A percentile compares a stretch with the other conserved stretches of the same genome.
Conservation (phyloP, 2,888 invertebrate genomes). For the Oscheius sp. region DNA sequence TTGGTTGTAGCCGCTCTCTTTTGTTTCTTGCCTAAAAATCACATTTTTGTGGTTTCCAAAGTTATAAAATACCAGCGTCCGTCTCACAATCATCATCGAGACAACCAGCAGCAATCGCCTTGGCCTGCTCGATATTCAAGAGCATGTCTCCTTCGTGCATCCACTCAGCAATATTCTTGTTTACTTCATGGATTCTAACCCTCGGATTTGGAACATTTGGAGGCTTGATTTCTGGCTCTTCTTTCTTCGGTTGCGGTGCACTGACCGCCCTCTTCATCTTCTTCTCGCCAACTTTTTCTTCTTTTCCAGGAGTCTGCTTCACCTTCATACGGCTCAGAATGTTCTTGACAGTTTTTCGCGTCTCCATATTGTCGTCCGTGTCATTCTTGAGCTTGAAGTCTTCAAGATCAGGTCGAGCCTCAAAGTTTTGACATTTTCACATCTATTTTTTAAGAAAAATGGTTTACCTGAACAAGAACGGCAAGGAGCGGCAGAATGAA, state of each 20-base stretch:
- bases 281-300: not conserved
- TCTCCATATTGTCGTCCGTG: slow-evolving; percentile 18
- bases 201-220: not conserved
- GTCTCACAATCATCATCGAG: not conserved
- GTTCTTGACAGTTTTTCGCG: slow-evolving; percentile 18
- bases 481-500: not conserved
- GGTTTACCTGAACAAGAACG: not conserved
- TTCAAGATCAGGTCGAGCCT: not conserved
- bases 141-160: slow-evolving; percentile 34
- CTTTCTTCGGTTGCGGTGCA: not conserved
- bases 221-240: not conserved
- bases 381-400: slow-evolving; percentile 18
- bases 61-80: not conserved
- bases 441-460: not conserved
- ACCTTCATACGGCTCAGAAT: slow-evolving; percentile 20
- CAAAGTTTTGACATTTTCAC: not conserved
- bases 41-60: not conserved
- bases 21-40: not conserved
- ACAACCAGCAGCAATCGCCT: slow-evolving; percentile 16
- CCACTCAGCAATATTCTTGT: slow-evolving; percentile 18
- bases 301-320: not conserved
- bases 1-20: slow-evolving; percentile 49
- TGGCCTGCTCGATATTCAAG: slow-evolving; percentile 19
- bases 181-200: not conserved
- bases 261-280: not conserved